Percentiles rank a stretch among this genome's conserved stretches.
phyloP scores from a whole-genome alignment of 2,113 vertebrate genomes.

The Noctilio leporinus region DNA sequence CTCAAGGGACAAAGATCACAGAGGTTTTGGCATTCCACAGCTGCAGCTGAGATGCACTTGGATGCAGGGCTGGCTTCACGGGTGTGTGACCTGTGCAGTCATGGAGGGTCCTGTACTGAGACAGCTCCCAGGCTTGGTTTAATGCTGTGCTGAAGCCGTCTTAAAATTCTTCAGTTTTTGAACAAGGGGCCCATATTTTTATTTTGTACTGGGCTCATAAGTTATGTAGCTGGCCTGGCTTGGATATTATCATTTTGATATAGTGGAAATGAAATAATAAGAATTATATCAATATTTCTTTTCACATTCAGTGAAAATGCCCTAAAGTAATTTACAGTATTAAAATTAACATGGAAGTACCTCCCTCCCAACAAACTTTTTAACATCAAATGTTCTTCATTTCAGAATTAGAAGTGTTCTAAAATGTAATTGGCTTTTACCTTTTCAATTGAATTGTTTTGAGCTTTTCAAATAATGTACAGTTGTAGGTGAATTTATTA shows the following conservation, averaged over 20 bases:
- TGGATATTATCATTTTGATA: not conserved
- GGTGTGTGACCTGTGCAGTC: not conserved
- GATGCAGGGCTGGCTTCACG: not conserved
- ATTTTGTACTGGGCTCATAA: not conserved
- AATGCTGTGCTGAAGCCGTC: not conserved
- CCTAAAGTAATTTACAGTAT: not conserved
- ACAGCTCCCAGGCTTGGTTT: not conserved
- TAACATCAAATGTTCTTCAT: not conserved
- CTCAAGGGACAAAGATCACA: not conserved
- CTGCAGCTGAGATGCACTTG: not conserved
- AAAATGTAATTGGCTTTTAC: not conserved
- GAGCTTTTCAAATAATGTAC: no score
- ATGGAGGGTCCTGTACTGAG: not conserved
- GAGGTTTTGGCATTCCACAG: not conserved
- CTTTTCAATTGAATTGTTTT: not conserved
- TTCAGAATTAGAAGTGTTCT: constrained; percentile 11
- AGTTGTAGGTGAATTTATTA: not conserved
- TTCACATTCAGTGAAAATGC: not conserved
- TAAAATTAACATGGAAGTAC: not conserved
- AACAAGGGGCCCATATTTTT: not conserved
- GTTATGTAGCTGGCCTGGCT: not conserved
- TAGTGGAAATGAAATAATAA: not conserved
- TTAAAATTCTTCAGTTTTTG: not conserved
- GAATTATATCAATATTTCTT: not conserved
- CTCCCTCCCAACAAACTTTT: not conserved